Evolutionary conservation across 2,113 vertebrate genomes (phyloP).

Genomic region (Tamias sibiricus): DNA sequence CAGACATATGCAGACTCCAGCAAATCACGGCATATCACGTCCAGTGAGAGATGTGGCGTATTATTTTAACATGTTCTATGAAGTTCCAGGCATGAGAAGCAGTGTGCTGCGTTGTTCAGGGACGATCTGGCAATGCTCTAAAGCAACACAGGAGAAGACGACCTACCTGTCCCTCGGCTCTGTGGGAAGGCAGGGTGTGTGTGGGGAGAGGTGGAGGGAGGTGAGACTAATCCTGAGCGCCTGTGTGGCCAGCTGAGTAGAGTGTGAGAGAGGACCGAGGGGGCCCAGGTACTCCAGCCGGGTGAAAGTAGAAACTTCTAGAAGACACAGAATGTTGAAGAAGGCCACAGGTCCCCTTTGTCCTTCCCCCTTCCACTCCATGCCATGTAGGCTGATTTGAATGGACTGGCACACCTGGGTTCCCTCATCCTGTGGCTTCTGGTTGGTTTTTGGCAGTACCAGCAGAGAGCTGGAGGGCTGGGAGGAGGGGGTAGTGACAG

Average conservation of each 20-base stretch:
- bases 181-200: rapidly evolving
- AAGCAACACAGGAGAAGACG: background rate
- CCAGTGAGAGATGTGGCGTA: background rate
- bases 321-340: too few relatives aligned
- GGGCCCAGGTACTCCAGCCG: too few relatives aligned
- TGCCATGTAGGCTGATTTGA: rapidly evolving
- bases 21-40: background rate
- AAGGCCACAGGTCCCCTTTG: background rate
- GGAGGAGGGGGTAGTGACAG: background rate
- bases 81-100: background rate
- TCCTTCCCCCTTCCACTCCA: background rate
- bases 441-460: background rate
- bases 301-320: rapidly evolving
- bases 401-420: rapidly evolving
- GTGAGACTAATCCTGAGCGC: rapidly evolving
- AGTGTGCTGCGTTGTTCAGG: rapidly evolving
- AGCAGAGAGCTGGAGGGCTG: background rate
- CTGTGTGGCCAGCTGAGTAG: background rate
- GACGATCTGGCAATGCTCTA: rapidly evolving
- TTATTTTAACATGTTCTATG: background rate
- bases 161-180: background rate
- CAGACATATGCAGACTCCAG: background rate
- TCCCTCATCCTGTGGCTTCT: background rate
- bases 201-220: background rate
- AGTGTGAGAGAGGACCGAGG: too few relatives aligned